Conservation (phyloP, 2,113 vertebrate species). For the Lasiurus borealis region DNA sequence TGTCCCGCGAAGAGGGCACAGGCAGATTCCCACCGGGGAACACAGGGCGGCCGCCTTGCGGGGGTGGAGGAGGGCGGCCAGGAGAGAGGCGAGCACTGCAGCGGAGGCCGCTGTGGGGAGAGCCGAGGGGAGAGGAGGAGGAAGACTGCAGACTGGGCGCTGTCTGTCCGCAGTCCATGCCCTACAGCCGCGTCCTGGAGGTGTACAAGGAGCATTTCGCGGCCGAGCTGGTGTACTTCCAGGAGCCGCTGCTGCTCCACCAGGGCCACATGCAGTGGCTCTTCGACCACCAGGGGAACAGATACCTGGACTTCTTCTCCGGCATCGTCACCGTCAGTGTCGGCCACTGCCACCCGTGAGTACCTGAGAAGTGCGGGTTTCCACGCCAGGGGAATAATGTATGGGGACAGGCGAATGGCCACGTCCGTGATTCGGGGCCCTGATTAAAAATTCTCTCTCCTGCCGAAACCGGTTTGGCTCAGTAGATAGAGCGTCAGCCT, state of each 20-base stretch:
- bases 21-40: not conserved
- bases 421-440: not conserved
- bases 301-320: conserved; percentile 96
- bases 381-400: not conserved
- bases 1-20: too few relatives aligned
- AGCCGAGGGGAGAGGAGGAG: fast-evolving
- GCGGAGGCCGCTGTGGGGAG: not conserved
- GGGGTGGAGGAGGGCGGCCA: too few relatives aligned
- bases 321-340: conserved; percentile 95
- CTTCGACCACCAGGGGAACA: conserved; percentile 92
- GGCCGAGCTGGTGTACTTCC: conserved; percentile 89
- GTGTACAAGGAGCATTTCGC: conserved; percentile 88
- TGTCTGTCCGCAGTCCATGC: conserved; percentile 79
- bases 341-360: conserved; percentile 98
- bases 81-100: fast-evolving
- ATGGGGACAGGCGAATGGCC: not conserved
- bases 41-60: fast-evolving
- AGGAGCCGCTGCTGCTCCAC: conserved; percentile 91
- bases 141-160: not conserved
- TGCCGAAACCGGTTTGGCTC: too few relatives aligned
- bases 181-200: conserved; percentile 86
- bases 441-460: not conserved
- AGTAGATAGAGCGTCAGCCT: too few relatives aligned
- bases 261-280: conserved; percentile 98
- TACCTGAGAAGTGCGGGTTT: not conserved